Percentiles rank a stretch among this genome's conserved stretches.
Conservation (phyloP, 2,888 invertebrate species). For the Myopa tessellatipennis region DNA sequence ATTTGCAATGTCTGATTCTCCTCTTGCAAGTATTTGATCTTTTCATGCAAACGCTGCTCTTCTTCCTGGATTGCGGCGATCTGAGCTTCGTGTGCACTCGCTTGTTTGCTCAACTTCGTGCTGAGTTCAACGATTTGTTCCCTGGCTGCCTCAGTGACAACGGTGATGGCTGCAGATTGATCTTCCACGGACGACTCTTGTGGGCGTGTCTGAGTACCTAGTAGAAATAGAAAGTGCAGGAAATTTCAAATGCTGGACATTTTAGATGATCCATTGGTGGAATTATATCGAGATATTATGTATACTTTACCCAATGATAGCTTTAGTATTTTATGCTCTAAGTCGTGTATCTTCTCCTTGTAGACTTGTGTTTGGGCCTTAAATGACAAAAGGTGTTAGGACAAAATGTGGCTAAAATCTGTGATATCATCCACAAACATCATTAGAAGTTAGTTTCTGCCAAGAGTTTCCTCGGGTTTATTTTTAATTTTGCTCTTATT, state of each 20-base stretch:
- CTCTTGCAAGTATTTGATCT: conserved; percentile 57
- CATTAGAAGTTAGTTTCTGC: too few species aligned
- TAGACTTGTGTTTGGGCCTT: conserved; percentile 66
- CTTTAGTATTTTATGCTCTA: conserved; percentile 60
- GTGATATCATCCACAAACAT: conserved; percentile 29
- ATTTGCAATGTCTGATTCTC: conserved; percentile 58
- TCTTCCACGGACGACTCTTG: conserved; percentile 40
- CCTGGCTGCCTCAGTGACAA: conserved; percentile 45
- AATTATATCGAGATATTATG: not conserved
- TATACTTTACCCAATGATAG: conserved; percentile 55
- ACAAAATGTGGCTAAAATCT: not conserved
- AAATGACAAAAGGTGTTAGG: conserved; percentile 33
- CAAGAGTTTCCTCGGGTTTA: not conserved
- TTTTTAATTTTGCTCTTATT: not conserved
- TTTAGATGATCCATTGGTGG: not conserved
- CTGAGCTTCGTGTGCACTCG: conserved; percentile 48
- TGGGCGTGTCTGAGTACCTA: too few species aligned
- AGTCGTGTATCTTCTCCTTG: conserved; percentile 63
- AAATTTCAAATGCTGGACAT: not conserved
- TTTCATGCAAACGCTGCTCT: conserved; percentile 55
- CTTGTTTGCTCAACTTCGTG: conserved; percentile 48
- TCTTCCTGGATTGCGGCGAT: conserved; percentile 53
- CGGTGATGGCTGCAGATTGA: conserved; percentile 46
- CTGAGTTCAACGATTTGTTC: conserved; percentile 48
- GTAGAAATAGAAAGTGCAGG: conserved; percentile 41